These are phyloP conservation scores for Stichodactyla mertensii DNA, from an alignment of 64 coral and sea anemone species.

Conservation along the genomic window DNA sequence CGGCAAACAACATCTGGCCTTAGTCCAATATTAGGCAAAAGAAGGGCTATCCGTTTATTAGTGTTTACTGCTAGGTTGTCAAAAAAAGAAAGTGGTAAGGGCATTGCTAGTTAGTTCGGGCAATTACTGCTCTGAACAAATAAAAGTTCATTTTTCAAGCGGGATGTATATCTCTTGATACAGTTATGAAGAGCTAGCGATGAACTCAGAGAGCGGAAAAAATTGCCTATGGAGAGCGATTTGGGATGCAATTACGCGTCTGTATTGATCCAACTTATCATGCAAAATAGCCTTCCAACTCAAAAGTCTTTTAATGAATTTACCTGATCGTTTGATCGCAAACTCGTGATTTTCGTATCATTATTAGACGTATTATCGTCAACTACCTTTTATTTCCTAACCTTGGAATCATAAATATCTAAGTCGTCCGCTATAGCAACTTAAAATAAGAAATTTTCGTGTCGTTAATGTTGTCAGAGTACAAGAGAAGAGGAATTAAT, in stretches of 20 bases:
- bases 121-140: constrained; percentile 67
- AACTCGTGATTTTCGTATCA: constrained; percentile 1
- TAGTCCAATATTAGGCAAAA: constrained; percentile 70
- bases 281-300: constrained; percentile 8
- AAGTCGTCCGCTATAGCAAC: not conserved
- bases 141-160: constrained; percentile 57
- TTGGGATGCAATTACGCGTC: constrained; percentile 8
- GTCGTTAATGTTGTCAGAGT: not conserved
- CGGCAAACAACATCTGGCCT: constrained; percentile 78
- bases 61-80: constrained; percentile 51
- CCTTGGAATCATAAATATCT: not conserved
- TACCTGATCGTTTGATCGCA: constrained; percentile 16
- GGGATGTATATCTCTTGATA: constrained; percentile 62
- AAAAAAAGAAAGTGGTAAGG: constrained; percentile 37
- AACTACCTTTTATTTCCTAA: not conserved
- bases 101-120: constrained; percentile 24
- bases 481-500: not conserved
- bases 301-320: constrained; percentile 13
- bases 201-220: constrained; percentile 21
- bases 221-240: constrained; percentile 11
- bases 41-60: constrained; percentile 41
- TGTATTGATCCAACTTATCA: constrained; percentile 16
- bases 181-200: constrained; percentile 7
- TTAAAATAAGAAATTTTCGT: not conserved
- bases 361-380: not conserved